Conservation (phyloP, 2,113 vertebrate species). For the Dasyurus viverrinus region DNA sequence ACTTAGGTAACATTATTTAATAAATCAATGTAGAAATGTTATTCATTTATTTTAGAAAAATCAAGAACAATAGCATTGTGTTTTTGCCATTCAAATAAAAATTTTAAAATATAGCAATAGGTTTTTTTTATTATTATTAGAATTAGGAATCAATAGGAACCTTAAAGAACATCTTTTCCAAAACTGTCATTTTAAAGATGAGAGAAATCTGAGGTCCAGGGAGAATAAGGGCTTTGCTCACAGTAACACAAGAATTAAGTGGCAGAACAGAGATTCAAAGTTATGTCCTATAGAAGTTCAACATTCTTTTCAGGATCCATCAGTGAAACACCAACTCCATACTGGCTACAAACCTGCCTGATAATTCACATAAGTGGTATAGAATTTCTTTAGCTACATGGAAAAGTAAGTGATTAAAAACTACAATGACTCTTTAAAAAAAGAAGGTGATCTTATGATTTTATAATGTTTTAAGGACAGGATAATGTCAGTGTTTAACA, state of each 20-base stretch:
- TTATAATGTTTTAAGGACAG: no score
- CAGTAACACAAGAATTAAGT: neutral
- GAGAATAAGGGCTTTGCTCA: neutral
- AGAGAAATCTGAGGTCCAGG: neutral
- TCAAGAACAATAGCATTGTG: conserved; percentile 5
- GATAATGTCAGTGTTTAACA: no score
- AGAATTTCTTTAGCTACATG: neutral
- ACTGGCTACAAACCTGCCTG: neutral
- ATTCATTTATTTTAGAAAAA: conserved; percentile 49
- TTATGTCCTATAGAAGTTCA: neutral
- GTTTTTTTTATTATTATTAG: conserved; percentile 3
- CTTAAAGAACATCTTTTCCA: neutral
- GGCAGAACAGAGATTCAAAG: no score
- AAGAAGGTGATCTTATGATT: neutral
- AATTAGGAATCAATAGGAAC: neutral
- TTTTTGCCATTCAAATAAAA: conserved; percentile 42
- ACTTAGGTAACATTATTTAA: conserved; percentile 16
- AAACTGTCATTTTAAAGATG: neutral
- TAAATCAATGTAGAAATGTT: neutral
- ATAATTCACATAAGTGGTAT: neutral
- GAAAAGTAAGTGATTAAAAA: neutral
- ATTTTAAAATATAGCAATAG: conserved; percentile 44
- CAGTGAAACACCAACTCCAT: neutral
- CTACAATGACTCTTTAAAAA: neutral
- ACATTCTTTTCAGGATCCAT: neutral